Evolutionary conservation across 2,113 vertebrate species (phyloP).

Genomic region (Gyps fulvus): DNA sequence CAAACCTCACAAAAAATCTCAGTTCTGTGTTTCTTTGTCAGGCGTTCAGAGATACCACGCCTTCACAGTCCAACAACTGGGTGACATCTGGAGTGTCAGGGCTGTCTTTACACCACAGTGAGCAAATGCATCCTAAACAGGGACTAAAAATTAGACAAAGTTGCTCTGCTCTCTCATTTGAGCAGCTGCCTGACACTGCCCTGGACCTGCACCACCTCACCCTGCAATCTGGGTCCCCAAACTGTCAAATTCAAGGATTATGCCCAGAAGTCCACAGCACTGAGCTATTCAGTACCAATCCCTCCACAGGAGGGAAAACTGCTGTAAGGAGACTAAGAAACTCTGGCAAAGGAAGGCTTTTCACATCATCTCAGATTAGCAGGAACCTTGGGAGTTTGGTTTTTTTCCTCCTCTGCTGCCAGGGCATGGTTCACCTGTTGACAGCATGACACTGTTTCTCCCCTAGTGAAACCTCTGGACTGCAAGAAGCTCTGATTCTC

Average conservation of each 20-base stretch:
- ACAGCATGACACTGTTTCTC: not conserved
- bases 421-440: not conserved
- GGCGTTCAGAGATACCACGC: not conserved
- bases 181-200: not conserved
- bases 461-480: not conserved
- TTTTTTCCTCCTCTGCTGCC: not conserved
- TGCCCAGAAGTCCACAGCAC: not conserved
- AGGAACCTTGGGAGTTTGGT: not conserved
- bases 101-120: not conserved
- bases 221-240: not conserved
- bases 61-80: not conserved
- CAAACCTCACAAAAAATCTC: not conserved
- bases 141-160: not conserved
- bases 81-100: not conserved
- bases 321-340: not conserved
- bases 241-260: not conserved
- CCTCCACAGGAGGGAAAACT: not conserved
- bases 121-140: not conserved
- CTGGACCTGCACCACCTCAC: not conserved
- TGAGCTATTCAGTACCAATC: not conserved
- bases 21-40: not conserved
- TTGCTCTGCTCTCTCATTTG: not conserved
- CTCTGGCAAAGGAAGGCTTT: not conserved
- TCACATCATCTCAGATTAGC: not conserved
- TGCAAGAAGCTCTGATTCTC: not conserved